Conservation (phyloP, 2,888 invertebrate genomes). For the Agriopis leucophaearia region DNA sequence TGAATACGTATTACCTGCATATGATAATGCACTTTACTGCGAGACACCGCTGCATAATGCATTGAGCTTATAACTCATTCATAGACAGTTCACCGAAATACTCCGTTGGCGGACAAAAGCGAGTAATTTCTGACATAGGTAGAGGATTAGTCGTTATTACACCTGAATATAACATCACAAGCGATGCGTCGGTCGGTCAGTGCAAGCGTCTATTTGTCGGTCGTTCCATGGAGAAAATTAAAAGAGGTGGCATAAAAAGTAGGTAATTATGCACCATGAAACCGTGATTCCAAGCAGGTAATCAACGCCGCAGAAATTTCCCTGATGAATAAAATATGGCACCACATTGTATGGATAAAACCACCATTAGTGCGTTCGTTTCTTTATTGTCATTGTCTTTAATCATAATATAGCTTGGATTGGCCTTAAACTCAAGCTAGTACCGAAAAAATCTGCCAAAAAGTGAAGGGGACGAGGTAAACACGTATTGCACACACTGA, state of each 20-base stretch:
- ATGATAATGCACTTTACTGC: slow-evolving; percentile 37
- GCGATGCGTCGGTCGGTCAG: slow-evolving; percentile 30
- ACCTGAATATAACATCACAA: slow-evolving; percentile 69
- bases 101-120: slow-evolving; percentile 64
- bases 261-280: not conserved
- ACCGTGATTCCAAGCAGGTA: not conserved
- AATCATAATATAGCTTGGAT: too few species aligned
- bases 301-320: too few species aligned
- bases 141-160: slow-evolving; percentile 68
- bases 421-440: too few species aligned
- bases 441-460: too few species aligned
- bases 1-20: slow-evolving; percentile 28
- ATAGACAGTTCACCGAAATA: slow-evolving; percentile 63
- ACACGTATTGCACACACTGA: too few species aligned
- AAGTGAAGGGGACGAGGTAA: too few species aligned
- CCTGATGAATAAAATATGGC: too few species aligned
- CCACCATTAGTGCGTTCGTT: too few species aligned
- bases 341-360: too few species aligned
- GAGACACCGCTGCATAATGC: slow-evolving; percentile 56
- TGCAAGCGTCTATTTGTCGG: slow-evolving; percentile 13
- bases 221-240: not conserved
- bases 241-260: not conserved
- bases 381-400: too few species aligned
- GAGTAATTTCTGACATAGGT: slow-evolving; percentile 62
- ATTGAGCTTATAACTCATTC: slow-evolving; percentile 55